These are phyloP conservation scores for Coreoperca whiteheadi DNA, from an alignment of 2,113 vertebrate genomes.

Conservation along the genomic window DNA sequence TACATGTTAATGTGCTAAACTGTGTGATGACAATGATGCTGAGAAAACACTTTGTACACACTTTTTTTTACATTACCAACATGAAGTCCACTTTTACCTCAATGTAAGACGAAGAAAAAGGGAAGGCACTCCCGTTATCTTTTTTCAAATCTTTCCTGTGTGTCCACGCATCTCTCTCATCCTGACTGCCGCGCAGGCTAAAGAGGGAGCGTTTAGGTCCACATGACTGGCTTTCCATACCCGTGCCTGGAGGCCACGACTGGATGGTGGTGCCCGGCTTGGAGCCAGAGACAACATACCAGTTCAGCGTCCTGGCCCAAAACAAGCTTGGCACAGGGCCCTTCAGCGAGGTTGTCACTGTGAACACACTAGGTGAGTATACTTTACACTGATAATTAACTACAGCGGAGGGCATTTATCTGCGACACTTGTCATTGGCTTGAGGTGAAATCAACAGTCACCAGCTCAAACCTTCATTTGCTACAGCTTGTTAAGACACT, in stretches of 20 bases:
- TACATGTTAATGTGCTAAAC: neutral
- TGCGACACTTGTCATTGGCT: neutral
- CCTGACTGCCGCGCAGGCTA: conserved; percentile 85
- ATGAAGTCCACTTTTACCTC: neutral
- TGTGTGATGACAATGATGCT: neutral
- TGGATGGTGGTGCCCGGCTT: conserved; percentile 94
- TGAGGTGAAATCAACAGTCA: neutral
- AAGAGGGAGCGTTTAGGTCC: conserved; percentile 97
- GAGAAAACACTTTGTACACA: neutral
- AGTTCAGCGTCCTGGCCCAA: conserved; percentile 98
- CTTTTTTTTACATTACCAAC: neutral
- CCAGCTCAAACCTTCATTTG: neutral
- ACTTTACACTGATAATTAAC: neutral
- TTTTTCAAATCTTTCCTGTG: neutral
- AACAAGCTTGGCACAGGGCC: conserved; percentile 98
- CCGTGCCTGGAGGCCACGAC: conserved; percentile 89
- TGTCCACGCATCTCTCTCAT: conserved; percentile 43
- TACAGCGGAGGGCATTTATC: neutral
- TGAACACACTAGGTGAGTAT: conserved; percentile 96
- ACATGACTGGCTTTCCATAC: conserved; percentile 95
- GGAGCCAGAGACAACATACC: conserved; percentile 96
- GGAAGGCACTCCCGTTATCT: neutral
- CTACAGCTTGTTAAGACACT: neutral
- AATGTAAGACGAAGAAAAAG: rapidly evolving
- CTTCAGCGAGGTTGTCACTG: conserved; percentile 99